Conservation (phyloP, 2,113 vertebrate species). For the Podarcis cretensis region DNA sequence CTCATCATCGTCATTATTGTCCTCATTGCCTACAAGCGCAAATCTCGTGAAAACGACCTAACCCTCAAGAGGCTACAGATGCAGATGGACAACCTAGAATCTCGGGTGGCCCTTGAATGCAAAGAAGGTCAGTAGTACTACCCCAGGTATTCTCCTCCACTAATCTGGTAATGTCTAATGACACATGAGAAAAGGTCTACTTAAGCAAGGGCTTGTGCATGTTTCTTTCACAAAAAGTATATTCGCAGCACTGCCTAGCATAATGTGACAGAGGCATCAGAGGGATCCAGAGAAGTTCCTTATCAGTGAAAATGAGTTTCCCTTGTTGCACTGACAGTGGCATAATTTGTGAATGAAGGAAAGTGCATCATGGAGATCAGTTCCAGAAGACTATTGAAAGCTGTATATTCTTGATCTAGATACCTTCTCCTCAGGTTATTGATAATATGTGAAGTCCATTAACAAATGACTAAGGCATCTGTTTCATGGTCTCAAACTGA, state of each 20-base stretch:
- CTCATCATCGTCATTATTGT: conserved; percentile 98
- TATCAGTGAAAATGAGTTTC: not conserved
- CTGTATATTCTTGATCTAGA: not conserved
- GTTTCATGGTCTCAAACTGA: not conserved
- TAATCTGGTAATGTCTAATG: not conserved
- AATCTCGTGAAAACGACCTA: conserved; percentile 96
- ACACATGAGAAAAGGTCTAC: no score
- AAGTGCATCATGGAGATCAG: not conserved
- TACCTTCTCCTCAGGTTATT: not conserved
- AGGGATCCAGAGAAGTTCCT: not conserved
- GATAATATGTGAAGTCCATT: not conserved
- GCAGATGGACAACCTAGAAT: conserved; percentile 99
- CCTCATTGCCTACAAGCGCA: conserved; percentile 97
- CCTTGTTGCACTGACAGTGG: not conserved
- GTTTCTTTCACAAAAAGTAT: not conserved
- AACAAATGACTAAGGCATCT: not conserved
- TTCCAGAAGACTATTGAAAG: not conserved
- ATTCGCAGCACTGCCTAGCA: no score
- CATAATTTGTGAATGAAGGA: not conserved
- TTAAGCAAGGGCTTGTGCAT: not conserved
- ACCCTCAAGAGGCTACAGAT: conserved; percentile 97
- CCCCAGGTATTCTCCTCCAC: no score
- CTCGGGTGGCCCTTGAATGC: conserved; percentile 95
- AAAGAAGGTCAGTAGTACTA: conserved; percentile 87
- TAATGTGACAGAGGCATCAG: not conserved